These are phyloP conservation scores for Cariama cristata DNA, from an alignment of 2,113 vertebrate genomes.

Conservation along the genomic window DNA sequence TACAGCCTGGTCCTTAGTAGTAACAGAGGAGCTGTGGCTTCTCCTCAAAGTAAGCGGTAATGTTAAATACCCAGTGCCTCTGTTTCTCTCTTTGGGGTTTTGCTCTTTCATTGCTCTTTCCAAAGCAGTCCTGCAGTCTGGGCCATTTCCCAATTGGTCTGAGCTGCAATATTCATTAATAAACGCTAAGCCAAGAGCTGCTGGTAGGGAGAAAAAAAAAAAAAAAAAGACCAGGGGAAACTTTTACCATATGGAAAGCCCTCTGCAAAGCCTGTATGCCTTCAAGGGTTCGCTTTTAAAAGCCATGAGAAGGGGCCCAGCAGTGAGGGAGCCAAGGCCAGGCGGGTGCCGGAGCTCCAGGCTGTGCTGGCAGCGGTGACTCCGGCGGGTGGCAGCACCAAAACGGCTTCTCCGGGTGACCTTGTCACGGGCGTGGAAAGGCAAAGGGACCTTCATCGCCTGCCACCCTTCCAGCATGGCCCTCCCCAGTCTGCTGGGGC, in stretches of 20 bases:
- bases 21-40: neutral
- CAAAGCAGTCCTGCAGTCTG: neutral
- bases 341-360: neutral
- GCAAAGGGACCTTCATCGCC: neutral
- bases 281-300: neutral
- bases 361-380: neutral
- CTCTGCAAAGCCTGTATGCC: neutral
- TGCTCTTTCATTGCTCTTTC: neutral
- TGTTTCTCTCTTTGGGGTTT: neutral
- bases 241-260: neutral
- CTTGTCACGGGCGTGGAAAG: accelerated
- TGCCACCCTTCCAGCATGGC: neutral
- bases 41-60: neutral
- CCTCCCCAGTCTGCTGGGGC: accelerated
- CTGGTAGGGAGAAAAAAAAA: neutral
- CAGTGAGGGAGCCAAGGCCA: accelerated
- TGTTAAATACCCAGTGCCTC: neutral
- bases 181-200: neutral
- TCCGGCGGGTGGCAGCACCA: slow-evolving; percentile 29
- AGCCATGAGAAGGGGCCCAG: neutral
- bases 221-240: neutral
- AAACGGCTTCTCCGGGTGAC: neutral
- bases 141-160: neutral
- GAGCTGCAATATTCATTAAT: neutral
- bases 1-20: neutral